Base-by-base conservation (phyloP, 2,888 invertebrate species). In the Dione vanillae region DNA sequence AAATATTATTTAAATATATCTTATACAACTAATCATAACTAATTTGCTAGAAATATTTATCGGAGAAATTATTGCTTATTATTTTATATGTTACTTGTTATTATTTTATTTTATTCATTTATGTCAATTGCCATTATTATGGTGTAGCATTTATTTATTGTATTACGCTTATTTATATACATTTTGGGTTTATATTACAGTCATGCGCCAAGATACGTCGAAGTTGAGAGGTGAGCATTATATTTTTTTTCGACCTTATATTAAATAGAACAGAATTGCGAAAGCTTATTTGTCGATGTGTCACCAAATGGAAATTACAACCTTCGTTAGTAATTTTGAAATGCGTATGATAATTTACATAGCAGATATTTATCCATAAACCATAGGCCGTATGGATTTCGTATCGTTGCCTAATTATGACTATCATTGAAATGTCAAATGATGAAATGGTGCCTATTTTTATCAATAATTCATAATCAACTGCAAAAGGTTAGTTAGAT, bases 161-260 rank as follows among this genome's bases (percentile, higher is more conserved):
- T 71, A 73, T 27, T 61, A 11, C n/a, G 35, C 16, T 35, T 56
- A 40, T 56, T 74, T 70, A 74, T 78, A 75, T 75, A 70, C 75
- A 74, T 35, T 40, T 56, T 59, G 9, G 56, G 61, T 67, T 71
- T 70, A 78, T 71, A 73, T 80, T 80, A 52, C 82, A 82, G 82
- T 76, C 76, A 80, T 73, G 78, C 80, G 72, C 83, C 83, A 77
- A 82, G 82, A 71, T 75, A 72, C 78, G 81, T 87, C 79, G 84
- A 87, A 79, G 79, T 85, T 76, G 81, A 85, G 78, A 82, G 85
- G 87, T 82, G 69, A 35, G 69, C 20, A 49, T 72, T 37, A 14
- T 2, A 41, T 35, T 19, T 16, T n/a, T 58, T 41, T 43, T 20
- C 12, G 14, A 8, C 19, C 12, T 58, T 61, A 0, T 10, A 0